Percentiles rank a stretch among this genome's conserved stretches.
Evolutionary conservation across 2,113 vertebrate genomes (phyloP).

Genomic region (Aegithalos caudatus): DNA sequence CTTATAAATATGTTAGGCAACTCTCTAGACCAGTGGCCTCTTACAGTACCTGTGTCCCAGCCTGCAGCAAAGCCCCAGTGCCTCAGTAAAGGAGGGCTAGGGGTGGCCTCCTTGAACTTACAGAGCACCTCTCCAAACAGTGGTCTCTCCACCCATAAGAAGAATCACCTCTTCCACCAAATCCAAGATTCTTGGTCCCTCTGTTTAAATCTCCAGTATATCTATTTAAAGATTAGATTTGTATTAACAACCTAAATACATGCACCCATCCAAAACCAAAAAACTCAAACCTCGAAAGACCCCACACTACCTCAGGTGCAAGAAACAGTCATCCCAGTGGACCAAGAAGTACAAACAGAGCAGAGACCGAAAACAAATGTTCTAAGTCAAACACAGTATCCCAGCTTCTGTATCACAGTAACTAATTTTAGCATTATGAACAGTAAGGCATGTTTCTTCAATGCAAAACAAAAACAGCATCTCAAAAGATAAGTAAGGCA

Average conservation of each 20-base stretch:
- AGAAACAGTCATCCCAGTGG: neutral
- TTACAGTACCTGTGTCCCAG: neutral
- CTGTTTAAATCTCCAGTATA: neutral
- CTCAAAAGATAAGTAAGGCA: neutral
- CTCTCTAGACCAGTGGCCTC: neutral
- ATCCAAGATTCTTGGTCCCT: neutral
- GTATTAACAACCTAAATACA: neutral
- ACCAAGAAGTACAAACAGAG: neutral
- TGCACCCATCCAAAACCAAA: neutral
- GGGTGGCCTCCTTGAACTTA: neutral
- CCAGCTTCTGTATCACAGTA: neutral
- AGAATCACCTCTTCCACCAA: neutral
- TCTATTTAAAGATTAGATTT: neutral
- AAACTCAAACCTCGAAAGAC: neutral
- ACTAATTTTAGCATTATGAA: neutral
- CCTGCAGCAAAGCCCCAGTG: neutral
- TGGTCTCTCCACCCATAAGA: neutral
- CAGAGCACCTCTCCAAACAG: neutral
- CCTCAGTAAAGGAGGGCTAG: neutral
- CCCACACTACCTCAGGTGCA: neutral
- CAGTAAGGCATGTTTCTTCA: neutral
- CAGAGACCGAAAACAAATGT: neutral
- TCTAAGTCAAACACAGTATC: neutral
- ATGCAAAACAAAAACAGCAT: neutral
- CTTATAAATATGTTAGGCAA: neutral